Base-by-base conservation (phyloP, 1,140 invertebrate species). In the Homarus americanus region DNA sequence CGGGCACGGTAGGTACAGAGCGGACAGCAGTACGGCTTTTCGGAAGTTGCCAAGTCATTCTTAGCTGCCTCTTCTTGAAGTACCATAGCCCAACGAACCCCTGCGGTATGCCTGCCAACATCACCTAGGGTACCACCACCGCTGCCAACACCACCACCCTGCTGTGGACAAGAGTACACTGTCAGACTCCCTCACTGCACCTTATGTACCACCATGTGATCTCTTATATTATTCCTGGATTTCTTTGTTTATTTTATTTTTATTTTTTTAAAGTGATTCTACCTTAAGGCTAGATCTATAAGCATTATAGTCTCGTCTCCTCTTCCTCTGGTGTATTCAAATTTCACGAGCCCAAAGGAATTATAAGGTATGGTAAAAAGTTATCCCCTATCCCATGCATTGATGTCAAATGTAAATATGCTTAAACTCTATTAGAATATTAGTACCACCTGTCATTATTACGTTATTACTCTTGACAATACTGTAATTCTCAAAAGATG, bases 1-100 rank as follows among this genome's bases (percentile, higher is more conserved):
- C 87, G 66, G 40, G 87, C 80, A 49, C 87, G 87, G 69, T 90
- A 78, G n/a, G 87, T 66, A 40, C 87, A 90, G 7, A 90, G 66
- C 10, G 79, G 53, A 34, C 87, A 90, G 69, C 69, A 12, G 49
- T 73, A 90, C 24, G 87, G 87, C 41, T 72, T 89, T 32, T 80
- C 28, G 36, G 63, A 17, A n/a, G 40, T 69, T 69, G 38, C 83
- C 24, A 17, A 7, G 32, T 66, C 32, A 32, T 28, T 53, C 83
- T 72, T 40, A 36, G 40, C 20, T 17, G 32, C 38, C 49, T 44
- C 83, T n/a, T 49, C 63, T 38, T 58, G 49, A 38, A 53, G 41
- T 32, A 38, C 80, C 44, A 38, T 53, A 38, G 32, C 40, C 40
- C 63, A n/a, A 32, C 38, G 72, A 24, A 69, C n/a, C 66, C 36